phyloP scores from a whole-genome alignment of 2,113 vertebrate genomes.

The Laticauda laticaudata region DNA sequence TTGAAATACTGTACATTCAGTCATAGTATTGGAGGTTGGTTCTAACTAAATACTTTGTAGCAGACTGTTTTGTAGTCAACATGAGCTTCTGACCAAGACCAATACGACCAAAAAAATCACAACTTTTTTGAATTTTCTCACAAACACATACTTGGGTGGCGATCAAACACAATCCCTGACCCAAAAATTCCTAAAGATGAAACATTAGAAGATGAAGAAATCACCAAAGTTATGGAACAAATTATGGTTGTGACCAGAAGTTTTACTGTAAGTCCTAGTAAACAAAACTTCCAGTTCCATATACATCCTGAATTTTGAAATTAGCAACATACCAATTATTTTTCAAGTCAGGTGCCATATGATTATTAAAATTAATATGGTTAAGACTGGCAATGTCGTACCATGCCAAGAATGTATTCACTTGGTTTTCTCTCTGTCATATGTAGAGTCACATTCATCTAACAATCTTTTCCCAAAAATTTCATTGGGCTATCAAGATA shows the following conservation, averaged over 20 bases:
- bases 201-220: too few species aligned
- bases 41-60: not conserved
- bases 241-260: too few species aligned
- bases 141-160: too few species aligned
- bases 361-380: not conserved
- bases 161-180: too few species aligned
- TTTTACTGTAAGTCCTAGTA: not conserved
- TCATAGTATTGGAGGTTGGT: not conserved
- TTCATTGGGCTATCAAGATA: not conserved
- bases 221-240: too few species aligned
- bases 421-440: not conserved
- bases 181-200: too few species aligned
- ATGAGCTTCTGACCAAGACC: too few species aligned
- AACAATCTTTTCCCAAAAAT: not conserved
- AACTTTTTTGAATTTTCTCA: too few species aligned
- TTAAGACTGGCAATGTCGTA: not conserved
- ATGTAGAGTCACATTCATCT: not conserved
- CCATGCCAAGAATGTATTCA: not conserved
- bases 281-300: not conserved
- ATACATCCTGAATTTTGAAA: not conserved
- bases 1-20: not conserved
- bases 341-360: not conserved
- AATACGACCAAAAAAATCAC: too few species aligned
- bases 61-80: not conserved
- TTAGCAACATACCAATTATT: not conserved